Conservation (phyloP, 2,113 vertebrate genomes). For the Rhabdomys dilectus region DNA sequence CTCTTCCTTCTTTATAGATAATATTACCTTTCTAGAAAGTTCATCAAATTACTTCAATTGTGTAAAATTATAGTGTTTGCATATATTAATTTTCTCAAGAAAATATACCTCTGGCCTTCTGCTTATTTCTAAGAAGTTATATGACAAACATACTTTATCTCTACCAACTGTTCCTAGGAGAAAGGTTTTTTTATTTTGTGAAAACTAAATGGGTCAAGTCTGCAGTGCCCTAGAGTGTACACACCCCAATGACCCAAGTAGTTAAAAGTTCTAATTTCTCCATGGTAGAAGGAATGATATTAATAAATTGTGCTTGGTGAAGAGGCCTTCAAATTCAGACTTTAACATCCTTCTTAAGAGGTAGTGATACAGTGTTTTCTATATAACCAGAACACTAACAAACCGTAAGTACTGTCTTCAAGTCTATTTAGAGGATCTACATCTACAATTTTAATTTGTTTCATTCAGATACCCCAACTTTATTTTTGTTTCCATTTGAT, state of each 20-base stretch:
- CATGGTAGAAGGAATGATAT: background rate
- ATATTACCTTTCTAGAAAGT: background rate
- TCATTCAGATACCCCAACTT: too few species aligned
- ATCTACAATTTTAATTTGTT: too few species aligned
- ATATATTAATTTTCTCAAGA: background rate
- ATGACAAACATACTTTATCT: background rate
- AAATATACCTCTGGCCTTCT: background rate
- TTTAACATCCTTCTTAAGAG: background rate
- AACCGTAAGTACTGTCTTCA: too few species aligned
- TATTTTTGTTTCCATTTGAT: too few species aligned
- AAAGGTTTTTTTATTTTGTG: background rate
- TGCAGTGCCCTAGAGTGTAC: background rate
- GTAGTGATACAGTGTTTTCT: too few species aligned
- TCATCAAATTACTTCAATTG: background rate
- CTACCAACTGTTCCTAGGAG: background rate
- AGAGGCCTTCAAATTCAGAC: background rate
- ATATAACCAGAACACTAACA: too few species aligned
- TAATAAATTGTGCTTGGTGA: background rate
- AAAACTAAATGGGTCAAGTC: background rate
- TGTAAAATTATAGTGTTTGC: background rate
- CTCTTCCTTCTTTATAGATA: background rate
- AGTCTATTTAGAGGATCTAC: too few species aligned
- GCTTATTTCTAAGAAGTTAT: background rate
- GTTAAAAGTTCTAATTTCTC: background rate
- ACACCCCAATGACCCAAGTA: background rate